Conservation (phyloP, 2,113 vertebrate species). For the Lontra canadensis region DNA sequence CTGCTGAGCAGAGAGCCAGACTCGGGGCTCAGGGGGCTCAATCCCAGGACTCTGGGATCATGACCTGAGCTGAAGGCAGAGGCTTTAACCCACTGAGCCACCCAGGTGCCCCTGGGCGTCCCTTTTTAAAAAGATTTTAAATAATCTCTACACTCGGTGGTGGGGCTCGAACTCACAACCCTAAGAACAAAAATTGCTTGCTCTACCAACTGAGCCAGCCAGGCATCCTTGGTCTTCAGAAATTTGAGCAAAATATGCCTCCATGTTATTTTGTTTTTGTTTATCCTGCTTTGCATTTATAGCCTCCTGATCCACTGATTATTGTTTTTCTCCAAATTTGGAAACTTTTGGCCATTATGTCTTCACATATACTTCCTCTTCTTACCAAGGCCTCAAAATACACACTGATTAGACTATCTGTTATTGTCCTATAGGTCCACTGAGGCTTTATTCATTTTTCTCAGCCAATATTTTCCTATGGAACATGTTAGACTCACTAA, state of each 20-base stretch:
- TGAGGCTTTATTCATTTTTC: neutral
- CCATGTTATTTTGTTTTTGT: neutral
- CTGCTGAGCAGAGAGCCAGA: too few relatives aligned
- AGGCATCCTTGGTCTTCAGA: neutral
- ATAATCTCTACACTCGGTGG: neutral
- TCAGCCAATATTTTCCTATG: neutral
- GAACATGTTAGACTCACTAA: neutral
- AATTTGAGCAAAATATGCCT: neutral
- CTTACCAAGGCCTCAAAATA: neutral
- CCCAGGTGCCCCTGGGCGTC: neutral
- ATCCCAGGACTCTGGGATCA: too few relatives aligned
- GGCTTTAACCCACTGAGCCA: too few relatives aligned
- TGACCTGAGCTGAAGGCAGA: too few relatives aligned
- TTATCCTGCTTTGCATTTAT: neutral
- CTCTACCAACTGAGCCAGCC: neutral
- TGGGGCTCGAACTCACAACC: neutral
- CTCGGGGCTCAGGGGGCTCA: too few relatives aligned
- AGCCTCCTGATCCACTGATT: neutral
- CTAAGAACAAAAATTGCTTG: neutral
- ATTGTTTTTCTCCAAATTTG: slow-evolving; percentile 19
- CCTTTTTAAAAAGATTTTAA: neutral
- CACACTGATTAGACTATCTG: neutral
- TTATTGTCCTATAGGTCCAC: neutral
- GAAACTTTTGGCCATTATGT: neutral
- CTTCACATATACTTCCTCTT: neutral